Evolutionary conservation across 2,797 vertebrate genomes (phyloP), one percentile per base, ranked within the genome.

Genomic region (Spinibarbus caldwelli): DNA sequence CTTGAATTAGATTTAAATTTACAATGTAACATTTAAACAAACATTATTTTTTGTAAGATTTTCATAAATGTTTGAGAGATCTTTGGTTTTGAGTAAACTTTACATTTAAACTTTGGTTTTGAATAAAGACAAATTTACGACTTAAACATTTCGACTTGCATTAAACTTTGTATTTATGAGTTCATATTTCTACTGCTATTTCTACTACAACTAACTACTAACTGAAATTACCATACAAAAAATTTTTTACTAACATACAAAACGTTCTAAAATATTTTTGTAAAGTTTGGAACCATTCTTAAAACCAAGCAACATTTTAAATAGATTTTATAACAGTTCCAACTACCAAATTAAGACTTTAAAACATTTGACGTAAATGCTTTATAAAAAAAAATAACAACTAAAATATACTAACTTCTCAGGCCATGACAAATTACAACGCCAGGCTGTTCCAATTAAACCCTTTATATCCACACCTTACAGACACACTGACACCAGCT

Each of bases 391-490:
- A 12, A 66, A 26, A 29, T 21, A 78, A 62, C 59, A 78, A 62
- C 59, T 66, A 47, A 47, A 79, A 66, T 64, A 12, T 62, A 59
- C 76, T 78, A 62, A 78, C 36, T 78, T 78, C 54, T 21, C 76
- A 62, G 76, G 54, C 38, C 78, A 80, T 38, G n/a, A 38, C 29
- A 36, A 43, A 71, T 36, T 14, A 38, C 52, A 54, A 81, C 14
- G 31, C 76, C 81, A 31, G 49, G 47, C 52, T 68, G 47, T 38
- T 68, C 62, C 80, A 89, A 89, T 87, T 89, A 86, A 88, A 85
- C 78, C 68, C 68, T 83, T 89, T 41, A 54, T 66, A 66, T 89
- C 78, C 75, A 83, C 85, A 90, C 87, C 78, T 34, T 43, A 43
- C 81, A 83, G 77, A 82, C 80, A 86, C 71, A 88, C 66, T 76